Percentiles rank a stretch among this genome's conserved stretches.
phyloP scores from a whole-genome alignment of 2,888 invertebrate genomes.

The Aphodius granarius region DNA sequence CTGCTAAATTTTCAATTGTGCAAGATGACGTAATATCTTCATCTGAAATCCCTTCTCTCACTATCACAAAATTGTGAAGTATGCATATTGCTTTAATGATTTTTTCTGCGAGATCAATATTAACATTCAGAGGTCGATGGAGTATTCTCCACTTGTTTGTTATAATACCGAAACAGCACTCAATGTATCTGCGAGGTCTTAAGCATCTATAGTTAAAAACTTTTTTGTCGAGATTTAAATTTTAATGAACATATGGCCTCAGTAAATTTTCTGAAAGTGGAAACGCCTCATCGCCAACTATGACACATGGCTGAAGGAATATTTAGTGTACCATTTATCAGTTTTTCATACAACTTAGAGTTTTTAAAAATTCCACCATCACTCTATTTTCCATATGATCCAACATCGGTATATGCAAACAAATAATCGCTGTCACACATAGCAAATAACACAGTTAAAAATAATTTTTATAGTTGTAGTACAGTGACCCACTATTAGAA shows the following conservation, averaged over 20 bases:
- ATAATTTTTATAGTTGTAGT: no score
- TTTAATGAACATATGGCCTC: constrained; percentile 14
- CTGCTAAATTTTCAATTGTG: no score
- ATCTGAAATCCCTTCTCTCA: no score
- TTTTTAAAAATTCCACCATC: constrained; percentile 31
- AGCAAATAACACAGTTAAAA: constrained; percentile 34
- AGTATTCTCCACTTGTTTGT: no score
- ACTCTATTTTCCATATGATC: constrained; percentile 34
- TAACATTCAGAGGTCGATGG: no score
- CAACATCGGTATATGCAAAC: constrained; percentile 36
- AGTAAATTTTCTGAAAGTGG: constrained; percentile 11
- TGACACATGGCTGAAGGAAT: constrained; percentile 13
- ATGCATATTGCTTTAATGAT: no score
- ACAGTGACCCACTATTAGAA: neutral
- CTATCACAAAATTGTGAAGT: no score
- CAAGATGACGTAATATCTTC: no score
- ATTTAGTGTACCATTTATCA: constrained; percentile 18
- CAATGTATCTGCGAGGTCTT: constrained; percentile 33
- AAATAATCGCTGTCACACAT: constrained; percentile 24
- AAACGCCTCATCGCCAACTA: constrained; percentile 18
- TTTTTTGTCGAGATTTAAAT: constrained; percentile 25
- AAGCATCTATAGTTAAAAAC: constrained; percentile 37
- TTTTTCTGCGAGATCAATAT: no score
- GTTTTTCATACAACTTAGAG: constrained; percentile 26
- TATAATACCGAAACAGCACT: no score